Percentiles rank a stretch among this genome's conserved stretches.
Evolutionary conservation across 2,888 invertebrate species (phyloP).

Genomic region (Nemurella pictetii): DNA sequence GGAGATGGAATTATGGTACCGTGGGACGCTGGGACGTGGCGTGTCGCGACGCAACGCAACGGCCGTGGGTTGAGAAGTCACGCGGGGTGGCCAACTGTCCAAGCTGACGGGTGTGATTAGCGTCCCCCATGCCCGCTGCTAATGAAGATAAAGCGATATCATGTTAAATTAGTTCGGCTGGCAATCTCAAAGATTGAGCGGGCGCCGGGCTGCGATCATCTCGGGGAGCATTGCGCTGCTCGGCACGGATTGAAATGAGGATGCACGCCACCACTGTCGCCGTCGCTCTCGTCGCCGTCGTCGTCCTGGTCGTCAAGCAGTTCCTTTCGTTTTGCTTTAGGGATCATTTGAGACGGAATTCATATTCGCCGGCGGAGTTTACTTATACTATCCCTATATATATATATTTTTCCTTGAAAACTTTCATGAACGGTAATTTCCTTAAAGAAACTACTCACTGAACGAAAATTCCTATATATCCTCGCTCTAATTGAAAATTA

Average conservation of each 20-base stretch:
- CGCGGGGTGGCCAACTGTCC: background rate
- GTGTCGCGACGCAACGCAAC: background rate
- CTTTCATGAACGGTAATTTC: background rate
- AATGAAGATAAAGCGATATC: constrained; percentile 19
- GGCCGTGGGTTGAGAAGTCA: too few relatives aligned
- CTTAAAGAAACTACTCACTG: background rate
- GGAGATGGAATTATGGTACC: too few relatives aligned
- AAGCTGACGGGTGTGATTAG: constrained; percentile 3
- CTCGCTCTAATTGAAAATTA: background rate
- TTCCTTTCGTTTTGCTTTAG: background rate
- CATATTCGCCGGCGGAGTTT: background rate
- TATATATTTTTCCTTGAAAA: background rate
- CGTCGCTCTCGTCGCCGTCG: too few relatives aligned
- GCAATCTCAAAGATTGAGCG: constrained; percentile 9
- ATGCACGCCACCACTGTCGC: background rate
- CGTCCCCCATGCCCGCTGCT: background rate
- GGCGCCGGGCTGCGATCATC: background rate
- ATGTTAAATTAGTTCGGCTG: background rate
- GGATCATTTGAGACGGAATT: background rate
- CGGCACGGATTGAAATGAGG: background rate
- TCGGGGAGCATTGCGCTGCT: background rate
- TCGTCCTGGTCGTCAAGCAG: too few relatives aligned
- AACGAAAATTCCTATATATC: background rate
- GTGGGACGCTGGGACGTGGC: background rate
- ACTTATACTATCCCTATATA: too few relatives aligned